phyloP scores from a whole-genome alignment of 2,113 vertebrate genomes.

The Beaufortia kweichowensis region DNA sequence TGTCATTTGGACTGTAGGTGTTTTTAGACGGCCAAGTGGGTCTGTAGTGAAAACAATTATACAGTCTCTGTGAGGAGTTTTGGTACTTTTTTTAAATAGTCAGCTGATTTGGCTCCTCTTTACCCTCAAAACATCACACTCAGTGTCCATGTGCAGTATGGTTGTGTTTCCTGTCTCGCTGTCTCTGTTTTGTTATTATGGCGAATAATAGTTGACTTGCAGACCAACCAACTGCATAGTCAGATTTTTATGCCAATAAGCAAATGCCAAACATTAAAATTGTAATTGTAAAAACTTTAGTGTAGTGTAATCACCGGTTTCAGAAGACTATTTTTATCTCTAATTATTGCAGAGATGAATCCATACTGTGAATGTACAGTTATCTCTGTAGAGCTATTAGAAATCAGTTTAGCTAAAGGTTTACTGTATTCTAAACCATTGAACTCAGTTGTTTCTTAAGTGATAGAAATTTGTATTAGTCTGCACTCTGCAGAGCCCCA shows the following conservation, averaged over 20 bases:
- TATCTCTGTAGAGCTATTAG: too few relatives aligned
- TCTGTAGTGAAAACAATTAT: slow-evolving; percentile 24
- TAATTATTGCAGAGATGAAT: too few relatives aligned
- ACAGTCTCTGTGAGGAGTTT: neutral
- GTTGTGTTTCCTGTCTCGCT: neutral
- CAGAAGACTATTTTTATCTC: too few relatives aligned
- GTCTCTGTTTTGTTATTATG: neutral
- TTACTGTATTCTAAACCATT: neutral
- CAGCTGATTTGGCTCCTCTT: slow-evolving; percentile 7
- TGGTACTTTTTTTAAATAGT: neutral
- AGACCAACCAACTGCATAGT: neutral
- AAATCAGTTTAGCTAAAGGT: neutral
- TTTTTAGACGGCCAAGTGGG: slow-evolving; percentile 32
- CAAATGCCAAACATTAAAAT: slow-evolving; percentile 10
- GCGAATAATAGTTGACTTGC: neutral
- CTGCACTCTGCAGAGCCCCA: slow-evolving; percentile 43
- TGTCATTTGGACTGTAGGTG: slow-evolving; percentile 23
- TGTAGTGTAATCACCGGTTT: too few relatives aligned
- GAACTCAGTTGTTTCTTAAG: neutral
- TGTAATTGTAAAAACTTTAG: too few relatives aligned
- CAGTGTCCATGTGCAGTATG: neutral
- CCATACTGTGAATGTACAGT: too few relatives aligned
- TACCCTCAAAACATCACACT: neutral
- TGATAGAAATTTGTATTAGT: slow-evolving; percentile 23
- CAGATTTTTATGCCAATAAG: neutral